Evolutionary conservation across 2,113 vertebrate species (phyloP), one percentile per base, ranked within the genome.

Genomic region (Stigmatopora nigra): DNA sequence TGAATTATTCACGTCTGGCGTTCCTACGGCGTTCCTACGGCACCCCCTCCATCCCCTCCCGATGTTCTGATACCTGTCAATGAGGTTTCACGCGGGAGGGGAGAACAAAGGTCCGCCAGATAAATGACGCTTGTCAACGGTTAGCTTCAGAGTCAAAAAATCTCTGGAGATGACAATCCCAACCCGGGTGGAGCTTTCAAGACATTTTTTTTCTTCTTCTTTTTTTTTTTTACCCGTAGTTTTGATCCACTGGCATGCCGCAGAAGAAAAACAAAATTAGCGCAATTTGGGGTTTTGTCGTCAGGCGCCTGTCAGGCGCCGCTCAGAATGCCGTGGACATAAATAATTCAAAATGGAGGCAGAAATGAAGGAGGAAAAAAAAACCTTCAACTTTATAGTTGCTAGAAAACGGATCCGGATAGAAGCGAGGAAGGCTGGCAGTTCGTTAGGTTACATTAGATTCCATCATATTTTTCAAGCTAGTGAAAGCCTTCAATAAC

Each of bases 1-100:
- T 91, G 70, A 82, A 89, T 89, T 72, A 91, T 91, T 89, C 81
- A 91, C 77, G 25, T 82, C 63, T 78, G 78, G 73, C 79, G 75
- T 70, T 77, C 58, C 12, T 14, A 25, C 61, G 41, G 25, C 25
- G 47, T 52, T 52, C 35, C 35, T 35, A 19, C 22, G 31, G 56
- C 56, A 36, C 19, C 67, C 70, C 47, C 47, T 10, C 46, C 69
- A 66, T 61, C 76, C 63, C 67, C 56, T 38, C 51, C 47, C 53
- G 67, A 72, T 72, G 72, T 71, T 73, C 73, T 74, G 65, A 81
- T 78, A 82, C 67, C 59, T 70, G 70, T 75, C 75, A 56, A 63
- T 71, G 70, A 47, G 69, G 64, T 84, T 71, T 79, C 69, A 64
- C 65, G 61, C 59, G 64, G 55, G 60, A 73, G 63, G 69, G 12